phyloP scores from a whole-genome alignment of 2,888 invertebrate genomes.

The Drosophila lacicola region DNA sequence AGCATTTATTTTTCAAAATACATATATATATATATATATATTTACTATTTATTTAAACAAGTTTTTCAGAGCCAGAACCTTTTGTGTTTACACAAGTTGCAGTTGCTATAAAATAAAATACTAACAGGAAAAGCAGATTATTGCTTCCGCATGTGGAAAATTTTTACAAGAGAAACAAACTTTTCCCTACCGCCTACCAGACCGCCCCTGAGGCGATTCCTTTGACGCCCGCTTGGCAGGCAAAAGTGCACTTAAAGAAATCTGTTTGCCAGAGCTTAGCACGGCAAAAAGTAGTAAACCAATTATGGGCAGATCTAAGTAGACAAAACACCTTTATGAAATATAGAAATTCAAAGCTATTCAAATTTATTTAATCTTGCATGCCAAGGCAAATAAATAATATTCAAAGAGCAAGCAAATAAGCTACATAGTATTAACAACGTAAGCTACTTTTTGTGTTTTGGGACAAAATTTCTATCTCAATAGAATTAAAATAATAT shows the following conservation, averaged over 20 bases:
- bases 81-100: constrained; percentile 42
- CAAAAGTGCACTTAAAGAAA: constrained; percentile 51
- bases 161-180: constrained; percentile 35
- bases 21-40: constrained; percentile 16
- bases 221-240: constrained; percentile 21
- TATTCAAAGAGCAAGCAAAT: neutral
- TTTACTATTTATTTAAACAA: constrained; percentile 55
- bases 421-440: neutral
- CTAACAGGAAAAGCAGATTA: constrained; percentile 67
- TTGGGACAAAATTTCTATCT: neutral
- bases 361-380: neutral
- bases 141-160: constrained; percentile 65
- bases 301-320: constrained; percentile 27
- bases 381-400: neutral
- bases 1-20: constrained; percentile 42
- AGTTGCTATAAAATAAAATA: constrained; percentile 51
- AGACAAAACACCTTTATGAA: neutral
- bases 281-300: constrained; percentile 23
- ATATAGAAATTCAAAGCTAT: constrained; percentile 1
- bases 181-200: neutral
- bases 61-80: constrained; percentile 27
- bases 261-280: constrained; percentile 25
- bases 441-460: neutral
- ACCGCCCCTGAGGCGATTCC: neutral
- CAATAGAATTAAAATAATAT: neutral